Percentiles rank a stretch among this genome's conserved stretches.
phyloP scores from a whole-genome alignment of 1,140 invertebrate genomes.

The Pseudachorutes palmiensis region DNA sequence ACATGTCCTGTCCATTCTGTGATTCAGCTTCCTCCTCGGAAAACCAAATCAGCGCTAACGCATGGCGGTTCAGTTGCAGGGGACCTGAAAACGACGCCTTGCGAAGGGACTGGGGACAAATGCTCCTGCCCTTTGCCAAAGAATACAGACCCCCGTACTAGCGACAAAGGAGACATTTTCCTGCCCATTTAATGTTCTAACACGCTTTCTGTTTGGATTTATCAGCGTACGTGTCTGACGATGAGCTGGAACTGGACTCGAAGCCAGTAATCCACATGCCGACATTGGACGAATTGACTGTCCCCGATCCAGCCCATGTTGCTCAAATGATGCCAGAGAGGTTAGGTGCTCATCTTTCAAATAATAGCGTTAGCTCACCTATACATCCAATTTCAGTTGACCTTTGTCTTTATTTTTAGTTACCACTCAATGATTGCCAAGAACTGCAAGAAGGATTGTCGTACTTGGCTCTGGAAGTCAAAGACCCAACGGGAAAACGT shows the following conservation, averaged over 20 bases:
- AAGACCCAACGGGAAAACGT: constrained; percentile 7
- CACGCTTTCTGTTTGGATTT: too few species aligned
- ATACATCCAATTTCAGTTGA: neutral
- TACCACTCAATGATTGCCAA: constrained; percentile 1
- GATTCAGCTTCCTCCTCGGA: too few species aligned
- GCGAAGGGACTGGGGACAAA: too few species aligned
- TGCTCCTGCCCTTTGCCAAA: too few species aligned
- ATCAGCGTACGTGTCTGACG: constrained; percentile 16
- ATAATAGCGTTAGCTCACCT: neutral
- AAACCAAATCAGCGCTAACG: too few species aligned
- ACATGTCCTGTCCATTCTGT: too few species aligned
- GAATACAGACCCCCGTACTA: too few species aligned
- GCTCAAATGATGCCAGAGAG: neutral
- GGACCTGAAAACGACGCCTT: too few species aligned
- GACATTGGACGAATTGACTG: neutral
- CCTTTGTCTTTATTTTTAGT: neutral
- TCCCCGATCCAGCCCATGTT: constrained; percentile 15
- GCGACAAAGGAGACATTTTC: too few species aligned
- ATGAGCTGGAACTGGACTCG: constrained; percentile 15
- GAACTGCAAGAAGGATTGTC: constrained; percentile 28
- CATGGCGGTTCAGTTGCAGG: too few species aligned
- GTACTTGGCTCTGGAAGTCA: constrained; percentile 33
- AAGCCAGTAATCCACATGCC: neutral
- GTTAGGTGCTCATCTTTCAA: neutral
- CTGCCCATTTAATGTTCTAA: too few species aligned